Percentiles rank a stretch among this genome's conserved stretches.
Conservation (phyloP, 1,140 invertebrate genomes). For the Anagrus nilaparvatae region DNA sequence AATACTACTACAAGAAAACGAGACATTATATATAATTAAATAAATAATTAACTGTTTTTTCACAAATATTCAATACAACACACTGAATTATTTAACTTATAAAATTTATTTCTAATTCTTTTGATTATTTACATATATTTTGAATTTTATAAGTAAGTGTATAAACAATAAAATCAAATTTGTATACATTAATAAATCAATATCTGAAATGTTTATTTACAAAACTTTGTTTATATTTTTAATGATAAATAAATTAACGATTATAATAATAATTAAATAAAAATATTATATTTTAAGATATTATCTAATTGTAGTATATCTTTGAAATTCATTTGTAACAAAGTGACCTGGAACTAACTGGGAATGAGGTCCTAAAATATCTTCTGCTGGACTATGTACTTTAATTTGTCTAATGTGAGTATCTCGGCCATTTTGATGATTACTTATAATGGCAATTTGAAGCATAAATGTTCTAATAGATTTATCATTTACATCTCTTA, state of each 20-base stretch:
- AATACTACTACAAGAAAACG: too few species aligned
- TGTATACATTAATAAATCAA: too few species aligned
- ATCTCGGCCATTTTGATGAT: slow-evolving; percentile 97
- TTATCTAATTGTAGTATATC: slow-evolving; percentile 69
- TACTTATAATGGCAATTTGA: slow-evolving; percentile 92
- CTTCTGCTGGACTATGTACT: slow-evolving; percentile 85
- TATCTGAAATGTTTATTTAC: neutral
- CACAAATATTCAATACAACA: too few species aligned
- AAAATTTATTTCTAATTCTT: too few species aligned
- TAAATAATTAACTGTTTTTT: too few species aligned
- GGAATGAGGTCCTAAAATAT: slow-evolving; percentile 54
- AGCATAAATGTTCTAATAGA: slow-evolving; percentile 93
- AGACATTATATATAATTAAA: too few species aligned
- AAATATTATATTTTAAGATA: slow-evolving; percentile 16
- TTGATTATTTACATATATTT: too few species aligned
- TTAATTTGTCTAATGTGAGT: slow-evolving; percentile 97
- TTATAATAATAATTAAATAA: slow-evolving; percentile 8
- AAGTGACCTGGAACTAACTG: slow-evolving; percentile 67
- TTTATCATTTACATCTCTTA: slow-evolving; percentile 79
- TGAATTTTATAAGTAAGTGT: too few species aligned
- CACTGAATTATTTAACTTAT: too few species aligned
- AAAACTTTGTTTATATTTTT: slow-evolving; percentile 9
- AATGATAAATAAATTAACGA: neutral
- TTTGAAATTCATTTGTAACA: slow-evolving; percentile 69
- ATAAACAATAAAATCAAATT: too few species aligned